These are phyloP conservation scores for Phymanthus crucifer DNA, from an alignment of 92 coral and sea anemone genomes.

Conservation along the genomic window DNA sequence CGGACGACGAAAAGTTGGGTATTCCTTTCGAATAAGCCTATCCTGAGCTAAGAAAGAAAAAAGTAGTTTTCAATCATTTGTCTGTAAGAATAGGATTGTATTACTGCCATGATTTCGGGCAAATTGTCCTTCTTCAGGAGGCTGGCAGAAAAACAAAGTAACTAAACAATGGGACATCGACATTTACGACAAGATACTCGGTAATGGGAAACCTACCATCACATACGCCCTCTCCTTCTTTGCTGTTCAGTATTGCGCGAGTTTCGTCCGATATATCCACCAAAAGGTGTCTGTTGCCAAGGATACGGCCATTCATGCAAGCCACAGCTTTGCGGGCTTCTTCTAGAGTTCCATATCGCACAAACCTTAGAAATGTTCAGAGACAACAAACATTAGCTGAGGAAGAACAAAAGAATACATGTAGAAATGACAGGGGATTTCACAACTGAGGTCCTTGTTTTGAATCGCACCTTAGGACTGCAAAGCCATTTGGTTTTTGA, in stretches of 20 bases:
- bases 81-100: too few relatives aligned
- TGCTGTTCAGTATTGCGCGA: background rate
- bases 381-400: background rate
- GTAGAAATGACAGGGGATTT: background rate
- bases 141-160: too few relatives aligned
- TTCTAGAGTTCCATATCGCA: slow-evolving; percentile 65
- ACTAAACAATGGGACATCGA: too few relatives aligned
- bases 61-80: background rate
- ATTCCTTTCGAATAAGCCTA: slow-evolving; percentile 51
- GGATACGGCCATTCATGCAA: slow-evolving; percentile 54
- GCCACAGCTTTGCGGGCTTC: slow-evolving; percentile 83
- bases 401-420: background rate
- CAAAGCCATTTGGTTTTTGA: too few relatives aligned
- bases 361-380: slow-evolving; percentile 61
- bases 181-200: too few relatives aligned
- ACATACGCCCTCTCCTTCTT: slow-evolving; percentile 25
- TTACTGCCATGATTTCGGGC: too few relatives aligned
- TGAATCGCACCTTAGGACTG: too few relatives aligned
- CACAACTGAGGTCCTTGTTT: too few relatives aligned
- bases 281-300: slow-evolving; percentile 66
- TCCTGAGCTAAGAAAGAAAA: slow-evolving; percentile 43
- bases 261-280: slow-evolving; percentile 82
- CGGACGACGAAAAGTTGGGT: slow-evolving; percentile 47
- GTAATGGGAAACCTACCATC: slow-evolving; percentile 18
- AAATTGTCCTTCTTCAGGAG: too few relatives aligned